Conservation (phyloP, 2,888 invertebrate species). For the Drosophila lutescens region DNA sequence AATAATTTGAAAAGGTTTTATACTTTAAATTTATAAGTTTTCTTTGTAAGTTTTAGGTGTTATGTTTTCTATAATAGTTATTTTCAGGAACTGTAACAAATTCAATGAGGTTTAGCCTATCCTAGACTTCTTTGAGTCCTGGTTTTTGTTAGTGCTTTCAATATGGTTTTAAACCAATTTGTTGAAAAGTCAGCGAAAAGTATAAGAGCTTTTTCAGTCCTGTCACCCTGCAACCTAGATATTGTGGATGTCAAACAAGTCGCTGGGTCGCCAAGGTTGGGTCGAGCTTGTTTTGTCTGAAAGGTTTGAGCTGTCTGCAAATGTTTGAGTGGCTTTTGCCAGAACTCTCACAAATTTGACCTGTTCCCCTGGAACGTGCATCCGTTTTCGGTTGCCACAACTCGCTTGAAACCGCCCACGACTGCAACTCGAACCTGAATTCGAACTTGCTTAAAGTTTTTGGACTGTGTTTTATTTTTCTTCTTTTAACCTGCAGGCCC, state of each 20-base stretch:
- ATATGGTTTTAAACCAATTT: too few relatives aligned
- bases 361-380: slow-evolving; percentile 36
- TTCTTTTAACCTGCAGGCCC: slow-evolving; percentile 1
- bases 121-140: too few relatives aligned
- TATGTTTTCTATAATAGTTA: too few relatives aligned
- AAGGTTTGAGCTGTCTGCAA: slow-evolving; percentile 13
- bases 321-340: slow-evolving; percentile 20
- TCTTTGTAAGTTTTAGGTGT: too few relatives aligned
- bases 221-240: slow-evolving; percentile 31
- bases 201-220: slow-evolving; percentile 49
- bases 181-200: neutral
- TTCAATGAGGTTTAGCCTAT: too few relatives aligned
- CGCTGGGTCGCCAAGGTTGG: neutral
- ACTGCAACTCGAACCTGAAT: slow-evolving; percentile 23
- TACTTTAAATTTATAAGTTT: too few relatives aligned
- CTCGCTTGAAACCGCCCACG: slow-evolving; percentile 37
- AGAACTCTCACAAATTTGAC: neutral
- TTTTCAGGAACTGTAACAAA: too few relatives aligned
- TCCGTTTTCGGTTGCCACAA: slow-evolving; percentile 15
- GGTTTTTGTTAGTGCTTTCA: too few relatives aligned
- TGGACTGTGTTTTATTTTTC: neutral
- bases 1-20: too few relatives aligned
- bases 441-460: slow-evolving; percentile 5
- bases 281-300: neutral
- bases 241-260: slow-evolving; percentile 43